phyloP scores from a whole-genome alignment of 2,888 invertebrate genomes.

The Mimas tiliae region DNA sequence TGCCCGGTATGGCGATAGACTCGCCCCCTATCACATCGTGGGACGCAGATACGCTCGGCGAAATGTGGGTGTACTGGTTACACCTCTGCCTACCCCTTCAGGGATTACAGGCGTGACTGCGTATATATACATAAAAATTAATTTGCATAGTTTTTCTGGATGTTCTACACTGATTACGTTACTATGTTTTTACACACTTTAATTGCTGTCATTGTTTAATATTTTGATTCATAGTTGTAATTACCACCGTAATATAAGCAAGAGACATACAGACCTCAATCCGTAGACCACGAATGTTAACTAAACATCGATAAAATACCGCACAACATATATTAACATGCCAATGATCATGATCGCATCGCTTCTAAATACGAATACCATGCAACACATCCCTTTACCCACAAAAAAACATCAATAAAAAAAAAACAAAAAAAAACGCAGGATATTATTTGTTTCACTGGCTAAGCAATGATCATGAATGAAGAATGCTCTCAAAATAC shows the following conservation, averaged over 20 bases:
- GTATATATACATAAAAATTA: too few species aligned
- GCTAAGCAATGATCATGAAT: conserved; percentile 58
- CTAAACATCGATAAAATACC: conserved; percentile 20
- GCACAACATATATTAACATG: conserved; percentile 22
- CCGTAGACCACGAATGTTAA: neutral
- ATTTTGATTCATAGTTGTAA: neutral
- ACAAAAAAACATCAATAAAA: conserved; percentile 29
- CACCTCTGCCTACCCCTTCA: too few species aligned
- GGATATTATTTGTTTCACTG: conserved; percentile 61
- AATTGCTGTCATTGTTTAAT: too few species aligned
- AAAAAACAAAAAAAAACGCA: conserved; percentile 48
- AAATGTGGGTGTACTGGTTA: too few species aligned
- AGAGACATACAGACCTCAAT: conserved; percentile 5
- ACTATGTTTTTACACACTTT: too few species aligned
- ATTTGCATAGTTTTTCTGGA: too few species aligned
- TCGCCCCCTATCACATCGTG: too few species aligned
- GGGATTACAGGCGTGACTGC: too few species aligned
- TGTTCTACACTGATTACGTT: too few species aligned
- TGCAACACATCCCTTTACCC: conserved; percentile 8
- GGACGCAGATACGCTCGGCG: too few species aligned
- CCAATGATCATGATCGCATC: conserved; percentile 22
- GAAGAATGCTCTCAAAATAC: conserved; percentile 44
- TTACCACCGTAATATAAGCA: neutral
- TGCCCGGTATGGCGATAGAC: too few species aligned
- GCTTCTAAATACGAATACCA: conserved; percentile 22